Conservation (phyloP, 2,888 invertebrate genomes). For the Thelaira solivaga region DNA sequence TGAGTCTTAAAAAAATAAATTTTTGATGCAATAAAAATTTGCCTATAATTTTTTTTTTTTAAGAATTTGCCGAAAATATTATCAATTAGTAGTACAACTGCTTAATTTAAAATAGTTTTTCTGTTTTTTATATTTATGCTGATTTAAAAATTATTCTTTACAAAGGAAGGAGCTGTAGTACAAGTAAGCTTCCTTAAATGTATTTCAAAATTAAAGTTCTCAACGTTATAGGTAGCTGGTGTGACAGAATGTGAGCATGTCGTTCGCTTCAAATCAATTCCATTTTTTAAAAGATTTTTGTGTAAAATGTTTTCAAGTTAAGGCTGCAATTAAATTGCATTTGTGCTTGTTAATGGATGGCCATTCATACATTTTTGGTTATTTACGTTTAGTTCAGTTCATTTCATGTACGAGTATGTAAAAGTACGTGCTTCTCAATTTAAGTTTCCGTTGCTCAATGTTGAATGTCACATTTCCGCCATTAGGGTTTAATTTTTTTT, state of each 20-base stretch:
- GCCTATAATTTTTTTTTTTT: no score
- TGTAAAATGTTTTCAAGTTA: constrained; percentile 1
- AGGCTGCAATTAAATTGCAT: constrained; percentile 53
- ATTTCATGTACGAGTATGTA: not conserved
- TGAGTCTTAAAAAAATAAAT: no score
- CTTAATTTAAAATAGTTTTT: no score
- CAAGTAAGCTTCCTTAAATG: no score
- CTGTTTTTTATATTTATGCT: no score
- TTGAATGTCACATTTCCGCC: constrained; percentile 54
- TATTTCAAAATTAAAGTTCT: not conserved
- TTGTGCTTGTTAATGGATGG: constrained; percentile 43
- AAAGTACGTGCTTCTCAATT: constrained; percentile 50
- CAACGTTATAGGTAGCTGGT: no score
- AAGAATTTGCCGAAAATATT: no score
- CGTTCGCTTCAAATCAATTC: not conserved
- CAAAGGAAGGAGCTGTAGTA: no score
- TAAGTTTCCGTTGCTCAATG: constrained; percentile 45
- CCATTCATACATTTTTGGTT: constrained; percentile 35
- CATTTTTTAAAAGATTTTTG: not conserved
- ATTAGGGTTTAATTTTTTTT: constrained; percentile 39
- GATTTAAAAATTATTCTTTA: no score
- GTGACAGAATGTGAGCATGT: no score
- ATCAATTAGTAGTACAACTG: no score
- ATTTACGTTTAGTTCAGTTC: constrained; percentile 3
- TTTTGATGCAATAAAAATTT: no score